Evolutionary conservation across 2,888 invertebrate genomes (phyloP), one percentile per base, ranked within the genome.

Genomic region (Ophraella communa): DNA sequence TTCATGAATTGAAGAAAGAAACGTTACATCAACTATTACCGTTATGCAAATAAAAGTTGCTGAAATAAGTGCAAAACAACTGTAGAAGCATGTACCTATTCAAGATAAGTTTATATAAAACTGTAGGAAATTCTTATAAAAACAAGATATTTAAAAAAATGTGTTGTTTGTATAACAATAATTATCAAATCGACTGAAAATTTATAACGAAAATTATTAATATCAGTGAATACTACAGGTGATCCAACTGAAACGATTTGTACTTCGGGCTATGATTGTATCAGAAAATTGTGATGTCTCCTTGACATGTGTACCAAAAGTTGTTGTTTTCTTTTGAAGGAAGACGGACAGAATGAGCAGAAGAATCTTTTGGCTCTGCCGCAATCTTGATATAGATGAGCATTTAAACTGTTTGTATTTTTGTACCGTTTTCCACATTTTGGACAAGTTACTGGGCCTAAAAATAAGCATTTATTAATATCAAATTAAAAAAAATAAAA

Each of bases 351-450:
- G 35, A 62, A 56, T 44, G 56, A 56, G 35, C 55, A 62, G n/a
- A 45, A 49, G 30, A 62, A 62, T 24, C 62, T 20, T 49, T 62
- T 55, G 7, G 39, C 55, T 33, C 54, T 23, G 11, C 56, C 56
- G 21, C 56, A 62, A 21, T 62, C 56, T 30, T 73, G 72, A 17
- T 69, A 70, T 44, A 68, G 65, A 63, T 76, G 74, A 21, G 72
- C 70, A 39, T 69, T 70, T 65, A 74, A 68, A 14, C 72, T 71
- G 23, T 67, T 69, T 20, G 67, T 58, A 45, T 73, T 72, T 62
- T 68, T 67, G 66, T 75, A 76, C 5, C 59, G 33, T 63, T 73
- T 76, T 5, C 66, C 49, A 61, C 76, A 76, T 17, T 70, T 68
- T 1, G 74, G 73, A 60, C 76, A 74, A 20, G 64, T 55, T 8